Conservation (phyloP, 2,888 invertebrate genomes). For the Biston betularia region DNA sequence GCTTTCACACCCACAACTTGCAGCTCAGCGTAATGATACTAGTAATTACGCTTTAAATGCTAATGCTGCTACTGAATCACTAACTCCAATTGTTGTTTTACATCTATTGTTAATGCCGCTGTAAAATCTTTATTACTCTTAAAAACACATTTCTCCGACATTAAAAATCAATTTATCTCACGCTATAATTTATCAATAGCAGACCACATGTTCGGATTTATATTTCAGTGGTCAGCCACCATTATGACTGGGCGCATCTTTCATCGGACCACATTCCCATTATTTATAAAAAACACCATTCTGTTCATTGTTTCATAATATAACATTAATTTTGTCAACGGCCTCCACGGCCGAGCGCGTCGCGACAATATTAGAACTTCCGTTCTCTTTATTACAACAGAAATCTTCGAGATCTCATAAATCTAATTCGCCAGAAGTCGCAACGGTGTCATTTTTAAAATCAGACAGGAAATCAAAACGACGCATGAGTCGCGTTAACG, state of each 20-base stretch:
- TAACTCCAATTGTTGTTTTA: slow-evolving; percentile 22
- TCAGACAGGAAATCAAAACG: slow-evolving; percentile 60
- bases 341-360: slow-evolving; percentile 68
- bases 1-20: slow-evolving; percentile 74
- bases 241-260: slow-evolving; percentile 68
- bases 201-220: slow-evolving; percentile 46
- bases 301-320: slow-evolving; percentile 84
- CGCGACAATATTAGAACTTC: slow-evolving; percentile 81
- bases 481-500: slow-evolving; percentile 57
- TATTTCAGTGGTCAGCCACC: slow-evolving; percentile 56
- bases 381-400: slow-evolving; percentile 63
- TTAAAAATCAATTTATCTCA: slow-evolving; percentile 50
- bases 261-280: slow-evolving; percentile 68
- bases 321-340: slow-evolving; percentile 84
- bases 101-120: slow-evolving; percentile 43
- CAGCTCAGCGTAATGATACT: slow-evolving; percentile 60
- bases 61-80: slow-evolving; percentile 33
- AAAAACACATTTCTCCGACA: slow-evolving; percentile 49
- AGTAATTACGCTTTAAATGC: slow-evolving; percentile 52
- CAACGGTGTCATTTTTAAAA: slow-evolving; percentile 48
- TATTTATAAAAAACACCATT: slow-evolving; percentile 76
- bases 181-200: slow-evolving; percentile 48
- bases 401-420: slow-evolving; percentile 56
- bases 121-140: slow-evolving; percentile 41
- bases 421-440: slow-evolving; percentile 57